Evolutionary conservation across 2,888 invertebrate genomes (phyloP), one percentile per base, ranked within the genome.

Genomic region (Eurytoma californica): DNA sequence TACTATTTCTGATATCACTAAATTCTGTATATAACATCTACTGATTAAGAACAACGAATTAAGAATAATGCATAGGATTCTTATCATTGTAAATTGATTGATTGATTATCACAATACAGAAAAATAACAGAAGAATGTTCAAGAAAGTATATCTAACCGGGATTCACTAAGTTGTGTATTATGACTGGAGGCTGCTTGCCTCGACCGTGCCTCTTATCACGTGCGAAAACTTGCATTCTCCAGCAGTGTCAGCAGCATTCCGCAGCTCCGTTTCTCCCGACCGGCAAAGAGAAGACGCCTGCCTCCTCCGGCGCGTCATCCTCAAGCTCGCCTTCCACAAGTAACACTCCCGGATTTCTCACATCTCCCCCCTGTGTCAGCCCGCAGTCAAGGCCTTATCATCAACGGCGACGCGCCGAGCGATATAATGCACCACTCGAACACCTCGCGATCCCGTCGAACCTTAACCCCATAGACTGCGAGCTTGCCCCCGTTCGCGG

Each of bases 151-250:
- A 9, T 70, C 79, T 79, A 74, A 80, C 75, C 79, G 72, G 72
- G 49, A 67, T 67, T 67, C n/a, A 47, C 13, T 72, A 55, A 55
- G 18, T 58, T 30, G 9, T 67, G 49, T 60, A 72, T 80, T 72
- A 76, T 24, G 39, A 63, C 51, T 67, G 39, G 24, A 80, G 76
- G 67, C 72, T 68, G 75, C 49, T 67, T 63, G 72, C 68, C 72
- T 55, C 72, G 58, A 47, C 57, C 53, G 39, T 72, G 24, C 51
- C 20, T 53, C 49, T 68, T 76, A 39, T 72, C 39, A 14, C 24
- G 53, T 72, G 1, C 28, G 49, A 51, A 61, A 77, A 70, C 28
- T 77, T 61, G 73, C 80, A 80, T 77, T 67, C 73, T 80, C 53
- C 51, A 75, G 28, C 60, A 75, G 72, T 60, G 18, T n/a, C 18